Base-by-base conservation (phyloP, 2,888 invertebrate species). In the Erynnis tages region DNA sequence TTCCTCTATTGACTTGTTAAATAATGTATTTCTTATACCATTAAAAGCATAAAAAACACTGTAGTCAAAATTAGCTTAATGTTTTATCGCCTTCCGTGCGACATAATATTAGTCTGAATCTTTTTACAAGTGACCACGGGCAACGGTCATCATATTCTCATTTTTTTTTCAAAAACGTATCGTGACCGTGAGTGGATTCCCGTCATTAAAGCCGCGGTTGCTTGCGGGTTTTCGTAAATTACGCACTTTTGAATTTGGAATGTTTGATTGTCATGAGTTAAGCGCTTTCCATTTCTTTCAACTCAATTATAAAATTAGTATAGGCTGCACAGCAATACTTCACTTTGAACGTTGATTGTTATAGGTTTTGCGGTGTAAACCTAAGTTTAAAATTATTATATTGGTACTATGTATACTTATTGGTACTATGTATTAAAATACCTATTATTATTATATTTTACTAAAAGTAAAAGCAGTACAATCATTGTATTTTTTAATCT, bases 61-160 rank as follows among this genome's bases (percentile, higher is more conserved):
- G n/a, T n/a, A n/a, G n/a, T n/a, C n/a, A n/a, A n/a, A n/a, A n/a
- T n/a, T n/a, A n/a, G n/a, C n/a, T n/a, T n/a, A 30, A 27, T 21
- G 27, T 3, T 10, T 1, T 13, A 14, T 14, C 6, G 7, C 13
- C 32, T 2, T 14, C 10, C 7, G 32, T 4, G 59, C 66, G 70
- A 70, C 70, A 71, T 74, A n/a, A n/a, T 29, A 74, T 79, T 73
- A 72, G 66, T 72, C 71, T 68, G 68, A 71, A 60, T 64, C 62
- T 63, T 67, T n/a, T 66, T 71, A 62, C 63, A 70, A 66, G 65
- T 72, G 73, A 75, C 75, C 73, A 32, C 14, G 30, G 43, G 44
- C 21, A 16, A 32, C 34, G 41, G 76, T 78, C 82, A 84, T 84
- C 79, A 79, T 73, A 72, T 77, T 76, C 80, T 75, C 82, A 79